These are phyloP conservation scores for Rhagophthalmus giganteus DNA, from an alignment of 2,888 invertebrate species.

Conservation along the genomic window DNA sequence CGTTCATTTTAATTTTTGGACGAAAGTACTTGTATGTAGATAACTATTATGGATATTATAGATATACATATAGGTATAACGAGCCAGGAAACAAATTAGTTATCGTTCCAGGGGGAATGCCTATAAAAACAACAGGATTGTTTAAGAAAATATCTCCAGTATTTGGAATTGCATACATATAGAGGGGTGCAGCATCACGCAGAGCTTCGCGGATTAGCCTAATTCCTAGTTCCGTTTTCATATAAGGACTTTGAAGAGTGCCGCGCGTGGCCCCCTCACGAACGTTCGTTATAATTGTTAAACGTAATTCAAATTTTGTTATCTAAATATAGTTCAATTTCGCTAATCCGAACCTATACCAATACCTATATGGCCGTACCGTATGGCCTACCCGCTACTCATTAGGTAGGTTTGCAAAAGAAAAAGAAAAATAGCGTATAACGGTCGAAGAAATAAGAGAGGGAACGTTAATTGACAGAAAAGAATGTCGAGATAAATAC, in stretches of 20 bases:
- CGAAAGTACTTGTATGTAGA: no score
- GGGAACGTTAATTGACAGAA: slow-evolving; percentile 30
- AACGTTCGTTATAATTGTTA: slow-evolving; percentile 3
- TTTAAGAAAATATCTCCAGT: slow-evolving; percentile 10
- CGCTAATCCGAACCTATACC: background rate
- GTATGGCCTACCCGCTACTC: no score
- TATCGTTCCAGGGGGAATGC: background rate
- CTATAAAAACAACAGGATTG: slow-evolving; percentile 1
- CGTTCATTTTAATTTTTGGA: no score
- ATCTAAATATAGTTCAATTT: background rate
- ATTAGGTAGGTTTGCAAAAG: no score
- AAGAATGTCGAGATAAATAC: slow-evolving; percentile 36
- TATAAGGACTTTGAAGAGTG: slow-evolving; percentile 5
- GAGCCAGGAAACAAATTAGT: background rate
- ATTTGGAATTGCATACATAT: background rate
- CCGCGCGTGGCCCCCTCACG: slow-evolving; percentile 4
- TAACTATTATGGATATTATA: no score
- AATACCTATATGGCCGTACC: no score
- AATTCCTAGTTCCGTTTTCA: slow-evolving; percentile 20
- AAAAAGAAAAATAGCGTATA: no score
- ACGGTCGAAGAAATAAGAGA: no score
- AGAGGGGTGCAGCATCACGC: background rate
- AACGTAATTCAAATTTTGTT: slow-evolving; percentile 1
- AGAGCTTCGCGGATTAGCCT: slow-evolving; percentile 13
- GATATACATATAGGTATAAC: background rate